These are phyloP conservation scores for Callopanchax toddi DNA, from an alignment of 2,113 vertebrate species.

Conservation along the genomic window DNA sequence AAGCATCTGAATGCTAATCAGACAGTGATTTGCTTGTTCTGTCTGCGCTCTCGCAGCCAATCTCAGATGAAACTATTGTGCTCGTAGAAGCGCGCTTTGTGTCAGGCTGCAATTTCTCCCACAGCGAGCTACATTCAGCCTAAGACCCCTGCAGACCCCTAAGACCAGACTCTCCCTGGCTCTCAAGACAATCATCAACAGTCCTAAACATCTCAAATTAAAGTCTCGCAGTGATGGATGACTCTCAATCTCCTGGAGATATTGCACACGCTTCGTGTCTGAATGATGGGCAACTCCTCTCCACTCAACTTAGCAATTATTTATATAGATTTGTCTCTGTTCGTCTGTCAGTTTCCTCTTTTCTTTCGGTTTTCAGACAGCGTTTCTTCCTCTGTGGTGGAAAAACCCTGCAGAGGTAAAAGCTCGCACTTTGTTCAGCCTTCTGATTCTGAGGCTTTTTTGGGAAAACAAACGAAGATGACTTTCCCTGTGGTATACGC, in stretches of 20 bases:
- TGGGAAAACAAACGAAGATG: conserved; percentile 51
- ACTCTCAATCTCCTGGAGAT: conserved; percentile 72
- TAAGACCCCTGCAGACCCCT: conserved; percentile 50
- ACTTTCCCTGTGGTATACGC: conserved; percentile 41
- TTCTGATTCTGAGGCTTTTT: conserved; percentile 26
- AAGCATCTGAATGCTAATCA: conserved; percentile 56
- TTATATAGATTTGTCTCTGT: conserved; percentile 78
- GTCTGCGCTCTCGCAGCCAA: conserved; percentile 25
- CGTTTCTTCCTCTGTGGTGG: conserved; percentile 27
- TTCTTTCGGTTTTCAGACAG: conserved; percentile 25
- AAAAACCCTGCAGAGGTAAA: conserved; percentile 44
- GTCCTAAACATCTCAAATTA: conserved; percentile 80
- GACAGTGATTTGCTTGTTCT: conserved; percentile 19
- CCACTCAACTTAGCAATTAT: conserved; percentile 70
- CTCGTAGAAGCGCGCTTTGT: conserved; percentile 16
- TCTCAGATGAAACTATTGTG: conserved; percentile 38
- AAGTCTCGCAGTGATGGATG: conserved; percentile 78
- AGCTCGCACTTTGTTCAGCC: conserved; percentile 33
- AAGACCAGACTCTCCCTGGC: conserved; percentile 28
- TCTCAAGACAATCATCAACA: conserved; percentile 68
- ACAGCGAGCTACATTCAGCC: conserved; percentile 14
- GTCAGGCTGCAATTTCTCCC: conserved; percentile 39
- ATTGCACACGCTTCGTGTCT: conserved; percentile 72
- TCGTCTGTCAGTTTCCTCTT: conserved; percentile 43
- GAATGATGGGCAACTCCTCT: conserved; percentile 73